Conservation (phyloP, 2,797 vertebrate genomes). For the Hephaestus fuliginosus region DNA sequence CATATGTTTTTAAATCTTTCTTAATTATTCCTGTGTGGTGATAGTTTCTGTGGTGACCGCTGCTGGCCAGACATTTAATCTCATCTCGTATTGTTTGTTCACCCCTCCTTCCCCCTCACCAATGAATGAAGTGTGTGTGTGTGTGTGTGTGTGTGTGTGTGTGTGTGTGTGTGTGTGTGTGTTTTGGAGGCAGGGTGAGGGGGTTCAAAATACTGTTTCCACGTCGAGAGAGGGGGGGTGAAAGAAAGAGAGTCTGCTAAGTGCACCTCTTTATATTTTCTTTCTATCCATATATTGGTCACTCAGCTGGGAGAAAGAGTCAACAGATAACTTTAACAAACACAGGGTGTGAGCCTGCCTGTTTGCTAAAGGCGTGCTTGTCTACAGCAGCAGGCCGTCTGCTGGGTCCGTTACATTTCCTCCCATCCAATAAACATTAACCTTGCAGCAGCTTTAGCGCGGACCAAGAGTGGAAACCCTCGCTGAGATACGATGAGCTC, state of each 20-base stretch:
- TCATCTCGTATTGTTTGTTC: conserved; percentile 69
- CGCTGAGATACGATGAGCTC: accelerated
- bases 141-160: conserved; percentile 22
- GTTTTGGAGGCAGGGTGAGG: conserved; percentile 5
- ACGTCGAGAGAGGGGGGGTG: neutral
- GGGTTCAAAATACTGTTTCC: neutral
- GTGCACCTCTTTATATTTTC: conserved; percentile 7
- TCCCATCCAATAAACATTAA: conserved; percentile 74
- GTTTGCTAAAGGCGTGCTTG: conserved; percentile 73
- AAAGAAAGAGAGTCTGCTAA: conserved; percentile 25
- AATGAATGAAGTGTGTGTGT: conserved; percentile 54
- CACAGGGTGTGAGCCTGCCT: conserved; percentile 47
- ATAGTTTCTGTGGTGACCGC: conserved; percentile 65
- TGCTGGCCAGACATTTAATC: conserved; percentile 64
- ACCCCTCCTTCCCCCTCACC: conserved; percentile 58
- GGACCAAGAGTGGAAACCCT: neutral
- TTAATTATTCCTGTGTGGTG: conserved; percentile 26
- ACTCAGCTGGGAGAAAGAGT: conserved; percentile 45
- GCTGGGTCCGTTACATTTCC: conserved; percentile 76
- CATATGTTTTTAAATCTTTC: neutral
- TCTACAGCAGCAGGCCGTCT: conserved; percentile 34
- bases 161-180: conserved; percentile 23
- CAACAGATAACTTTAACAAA: conserved; percentile 72
- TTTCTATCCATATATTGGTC: conserved; percentile 1
- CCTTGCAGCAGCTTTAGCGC: conserved; percentile 17